These are phyloP conservation scores for Anabas testudineus DNA, from an alignment of 2,797 vertebrate genomes.

Conservation along the genomic window DNA sequence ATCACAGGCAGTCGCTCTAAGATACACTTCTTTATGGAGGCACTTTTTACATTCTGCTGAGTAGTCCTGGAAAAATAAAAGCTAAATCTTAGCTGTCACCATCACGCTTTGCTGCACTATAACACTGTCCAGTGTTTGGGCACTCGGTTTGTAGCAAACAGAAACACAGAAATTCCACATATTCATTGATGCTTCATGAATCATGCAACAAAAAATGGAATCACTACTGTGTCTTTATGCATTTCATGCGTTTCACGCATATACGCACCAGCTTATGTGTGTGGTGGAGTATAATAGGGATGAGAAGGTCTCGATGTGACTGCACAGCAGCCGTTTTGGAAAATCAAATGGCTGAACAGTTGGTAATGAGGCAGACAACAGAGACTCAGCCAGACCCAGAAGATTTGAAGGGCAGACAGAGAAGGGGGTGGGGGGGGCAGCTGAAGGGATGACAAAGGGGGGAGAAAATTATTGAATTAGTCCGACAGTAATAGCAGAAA, in stretches of 20 bases:
- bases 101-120: constrained; percentile 68
- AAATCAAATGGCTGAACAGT: constrained; percentile 94
- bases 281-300: constrained; percentile 82
- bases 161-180: constrained; percentile 56
- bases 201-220: constrained; percentile 46
- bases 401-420: constrained; percentile 88
- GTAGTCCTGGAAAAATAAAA: constrained; percentile 83
- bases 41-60: constrained; percentile 85
- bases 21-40: constrained; percentile 82
- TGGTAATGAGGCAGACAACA: constrained; percentile 95
- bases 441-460: constrained; percentile 55
- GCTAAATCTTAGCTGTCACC: constrained; percentile 82
- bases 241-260: no score
- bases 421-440: constrained; percentile 44
- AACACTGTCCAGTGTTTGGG: constrained; percentile 71
- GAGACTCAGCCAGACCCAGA: constrained; percentile 87
- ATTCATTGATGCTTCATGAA: constrained; percentile 52
- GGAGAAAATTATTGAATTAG: constrained; percentile 76
- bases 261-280: constrained; percentile 19
- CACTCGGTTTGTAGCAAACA: constrained; percentile 40
- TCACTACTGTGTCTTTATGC: constrained; percentile 43
- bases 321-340: constrained; percentile 84
- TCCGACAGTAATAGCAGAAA: constrained; percentile 72
- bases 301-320: constrained; percentile 83
- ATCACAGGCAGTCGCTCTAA: constrained; percentile 80